Evolutionary conservation across 2,113 vertebrate genomes (phyloP).

Genomic region (Fulica atra): DNA sequence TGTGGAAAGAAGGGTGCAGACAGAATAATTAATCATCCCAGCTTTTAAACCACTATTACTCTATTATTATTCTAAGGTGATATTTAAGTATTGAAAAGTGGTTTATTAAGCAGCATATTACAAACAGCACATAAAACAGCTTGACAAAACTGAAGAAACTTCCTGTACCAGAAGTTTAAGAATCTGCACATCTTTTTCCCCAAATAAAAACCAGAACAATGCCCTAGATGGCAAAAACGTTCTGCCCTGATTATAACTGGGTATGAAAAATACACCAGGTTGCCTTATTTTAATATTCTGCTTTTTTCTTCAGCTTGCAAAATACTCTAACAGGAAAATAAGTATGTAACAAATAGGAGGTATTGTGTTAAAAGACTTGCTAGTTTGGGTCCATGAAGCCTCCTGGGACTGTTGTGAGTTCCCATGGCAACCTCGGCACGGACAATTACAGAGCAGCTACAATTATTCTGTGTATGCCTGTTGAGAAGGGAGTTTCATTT

Average conservation of each 20-base stretch:
- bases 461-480: constrained; percentile 38
- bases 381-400: constrained; percentile 37
- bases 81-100: neutral
- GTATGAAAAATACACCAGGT: neutral
- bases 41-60: neutral
- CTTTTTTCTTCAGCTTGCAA: neutral
- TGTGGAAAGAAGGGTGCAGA: neutral
- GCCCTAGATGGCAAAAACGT: neutral
- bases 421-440: constrained; percentile 56
- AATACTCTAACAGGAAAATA: neutral
- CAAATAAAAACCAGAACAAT: neutral
- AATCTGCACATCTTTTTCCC: neutral
- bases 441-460: constrained; percentile 52
- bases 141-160: neutral
- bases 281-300: neutral
- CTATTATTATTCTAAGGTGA: neutral
- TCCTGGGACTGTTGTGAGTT: constrained; percentile 50
- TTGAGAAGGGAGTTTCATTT: neutral
- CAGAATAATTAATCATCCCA: neutral
- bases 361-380: neutral
- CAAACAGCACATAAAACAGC: neutral
- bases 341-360: neutral
- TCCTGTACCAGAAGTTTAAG: neutral
- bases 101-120: neutral
- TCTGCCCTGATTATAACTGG: neutral